Conservation (phyloP, 2,797 vertebrate species). For the Dendrocincla tyrannina region DNA sequence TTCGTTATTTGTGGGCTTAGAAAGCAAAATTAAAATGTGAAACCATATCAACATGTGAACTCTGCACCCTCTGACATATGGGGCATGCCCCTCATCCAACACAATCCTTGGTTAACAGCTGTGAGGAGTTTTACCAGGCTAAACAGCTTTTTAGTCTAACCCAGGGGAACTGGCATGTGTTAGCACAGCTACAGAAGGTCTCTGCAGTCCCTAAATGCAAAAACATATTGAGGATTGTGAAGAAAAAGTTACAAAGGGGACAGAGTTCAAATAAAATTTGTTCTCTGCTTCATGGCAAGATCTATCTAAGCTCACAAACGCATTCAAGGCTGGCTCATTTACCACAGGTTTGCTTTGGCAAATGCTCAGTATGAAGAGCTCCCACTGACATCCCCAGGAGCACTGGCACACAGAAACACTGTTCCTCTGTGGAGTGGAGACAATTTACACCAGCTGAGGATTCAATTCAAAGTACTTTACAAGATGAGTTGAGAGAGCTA, state of each 20-base stretch:
- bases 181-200: slow-evolving; percentile 63
- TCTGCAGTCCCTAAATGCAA: slow-evolving; percentile 59
- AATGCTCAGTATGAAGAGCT: not conserved
- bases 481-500: not conserved
- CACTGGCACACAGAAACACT: not conserved
- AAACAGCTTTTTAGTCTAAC: slow-evolving; percentile 63
- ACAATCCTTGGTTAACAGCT: slow-evolving; percentile 61
- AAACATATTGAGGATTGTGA: slow-evolving; percentile 67
- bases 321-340: not conserved
- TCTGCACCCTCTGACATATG: slow-evolving; percentile 40
- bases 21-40: slow-evolving; percentile 56
- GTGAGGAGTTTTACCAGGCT: slow-evolving; percentile 57
- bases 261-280: slow-evolving; percentile 62
- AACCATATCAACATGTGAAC: slow-evolving; percentile 54
- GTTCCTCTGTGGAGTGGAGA: not conserved
- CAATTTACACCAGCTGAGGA: not conserved
- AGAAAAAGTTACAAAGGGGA: slow-evolving; percentile 53
- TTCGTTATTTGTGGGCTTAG: slow-evolving; percentile 13
- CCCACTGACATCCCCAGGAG: not conserved
- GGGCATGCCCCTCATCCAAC: slow-evolving; percentile 55
- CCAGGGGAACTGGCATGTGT: slow-evolving; percentile 49
- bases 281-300: not conserved
- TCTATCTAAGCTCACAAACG: not conserved
- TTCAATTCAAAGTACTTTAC: not conserved
- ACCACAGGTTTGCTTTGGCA: not conserved